Conservation (phyloP, 2,113 vertebrate genomes). For the Pygathrix nemaeus region DNA sequence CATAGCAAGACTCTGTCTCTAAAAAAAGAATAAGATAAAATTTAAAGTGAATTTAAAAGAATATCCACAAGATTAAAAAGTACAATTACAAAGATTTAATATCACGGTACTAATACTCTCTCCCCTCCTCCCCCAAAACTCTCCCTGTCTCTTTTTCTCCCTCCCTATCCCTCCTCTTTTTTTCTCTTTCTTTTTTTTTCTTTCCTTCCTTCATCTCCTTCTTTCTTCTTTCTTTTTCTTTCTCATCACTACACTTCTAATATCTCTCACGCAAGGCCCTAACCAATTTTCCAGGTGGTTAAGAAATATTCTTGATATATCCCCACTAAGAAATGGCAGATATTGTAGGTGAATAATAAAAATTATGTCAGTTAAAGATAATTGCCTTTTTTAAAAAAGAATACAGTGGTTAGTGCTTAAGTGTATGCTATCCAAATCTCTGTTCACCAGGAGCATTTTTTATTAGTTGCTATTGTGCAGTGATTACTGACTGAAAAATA, state of each 20-base stretch:
- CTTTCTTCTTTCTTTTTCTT: not conserved
- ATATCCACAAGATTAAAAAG: not conserved
- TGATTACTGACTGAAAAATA: not conserved
- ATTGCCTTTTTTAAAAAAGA: not conserved
- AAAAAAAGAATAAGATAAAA: not conserved
- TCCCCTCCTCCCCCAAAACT: not conserved
- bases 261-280: not conserved
- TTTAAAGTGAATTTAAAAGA: not conserved
- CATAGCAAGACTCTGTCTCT: not conserved
- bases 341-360: conserved; percentile 6
- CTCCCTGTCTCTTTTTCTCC: not conserved
- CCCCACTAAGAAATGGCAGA: not conserved
- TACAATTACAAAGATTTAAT: not conserved
- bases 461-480: not conserved
- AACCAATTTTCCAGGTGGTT: not conserved
- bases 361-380: conserved; percentile 18
- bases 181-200: not conserved
- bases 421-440: conserved; percentile 3
- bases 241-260: not conserved
- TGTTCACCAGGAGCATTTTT: not conserved
- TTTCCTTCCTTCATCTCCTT: not conserved
- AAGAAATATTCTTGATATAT: conserved; percentile 18
- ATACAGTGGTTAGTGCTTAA: not conserved
- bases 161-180: not conserved
- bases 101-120: not conserved